Evolutionary conservation across 1,140 invertebrate genomes (phyloP).

Genomic region (Zaprionus lachaisei): DNA sequence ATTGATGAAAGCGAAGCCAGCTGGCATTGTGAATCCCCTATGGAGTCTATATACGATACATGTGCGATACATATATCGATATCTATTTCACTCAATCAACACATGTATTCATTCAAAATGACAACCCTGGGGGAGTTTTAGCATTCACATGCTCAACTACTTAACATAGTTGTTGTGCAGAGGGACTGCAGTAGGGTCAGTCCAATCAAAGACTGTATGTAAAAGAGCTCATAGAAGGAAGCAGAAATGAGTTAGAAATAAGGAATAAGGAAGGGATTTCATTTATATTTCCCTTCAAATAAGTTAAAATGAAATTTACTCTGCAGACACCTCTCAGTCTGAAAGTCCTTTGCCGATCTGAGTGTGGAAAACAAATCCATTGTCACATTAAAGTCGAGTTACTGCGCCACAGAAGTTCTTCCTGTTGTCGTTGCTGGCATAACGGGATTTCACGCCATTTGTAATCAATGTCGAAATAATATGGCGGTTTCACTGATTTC

Average conservation of each 20-base stretch:
- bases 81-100: slow-evolving; percentile 53
- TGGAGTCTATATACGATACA: not conserved
- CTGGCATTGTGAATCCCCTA: not conserved
- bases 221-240: too few species aligned
- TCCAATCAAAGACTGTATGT: not conserved
- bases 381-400: slow-evolving; percentile 47
- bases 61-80: slow-evolving; percentile 18
- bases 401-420: slow-evolving; percentile 8
- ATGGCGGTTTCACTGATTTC: slow-evolving; percentile 63
- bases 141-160: not conserved
- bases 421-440: slow-evolving; percentile 21
- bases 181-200: not conserved
- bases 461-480: slow-evolving; percentile 69
- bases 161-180: not conserved
- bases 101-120: slow-evolving; percentile 35
- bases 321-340: too few species aligned
- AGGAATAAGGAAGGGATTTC: too few species aligned
- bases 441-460: slow-evolving; percentile 51
- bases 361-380: slow-evolving; percentile 20
- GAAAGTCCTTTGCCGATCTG: not conserved
- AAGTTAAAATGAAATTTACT: too few species aligned
- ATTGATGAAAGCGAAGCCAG: slow-evolving; percentile 10
- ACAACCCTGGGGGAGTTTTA: not conserved
- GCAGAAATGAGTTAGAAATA: too few species aligned
- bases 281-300: too few species aligned